Percentiles rank a stretch among this genome's conserved stretches.
phyloP scores from a whole-genome alignment of 2,797 vertebrate species.

The Bovichtus variegatus region DNA sequence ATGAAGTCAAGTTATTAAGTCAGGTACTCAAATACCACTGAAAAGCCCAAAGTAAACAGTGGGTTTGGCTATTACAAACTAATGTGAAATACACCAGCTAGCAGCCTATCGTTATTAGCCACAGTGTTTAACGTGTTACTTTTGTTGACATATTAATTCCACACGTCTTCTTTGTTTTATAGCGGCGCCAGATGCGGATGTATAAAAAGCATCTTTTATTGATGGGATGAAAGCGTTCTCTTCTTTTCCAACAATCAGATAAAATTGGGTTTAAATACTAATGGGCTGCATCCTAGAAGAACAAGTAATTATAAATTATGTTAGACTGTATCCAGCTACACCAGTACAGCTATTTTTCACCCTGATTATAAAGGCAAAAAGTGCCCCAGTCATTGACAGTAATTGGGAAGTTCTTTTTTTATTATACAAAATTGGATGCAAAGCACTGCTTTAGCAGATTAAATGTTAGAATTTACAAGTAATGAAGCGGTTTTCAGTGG shows the following conservation, averaged over 20 bases:
- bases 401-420: conserved; percentile 15
- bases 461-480: conserved; percentile 10
- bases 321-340: conserved; percentile 26
- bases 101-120: too few relatives aligned
- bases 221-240: conserved; percentile 23
- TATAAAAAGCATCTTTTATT: conserved; percentile 60
- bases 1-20: background rate
- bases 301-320: conserved; percentile 35
- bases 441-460: conserved; percentile 24
- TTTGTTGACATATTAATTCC: conserved; percentile 56
- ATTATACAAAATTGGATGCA: conserved; percentile 1
- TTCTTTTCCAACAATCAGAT: conserved; percentile 14
- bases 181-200: conserved; percentile 49
- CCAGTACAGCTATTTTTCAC: conserved; percentile 36
- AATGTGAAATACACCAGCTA: conserved; percentile 15
- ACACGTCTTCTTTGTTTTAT: conserved; percentile 41
- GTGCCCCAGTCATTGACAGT: background rate
- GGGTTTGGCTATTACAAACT: background rate
- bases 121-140: conserved; percentile 49
- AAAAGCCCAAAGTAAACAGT: background rate
- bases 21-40: background rate
- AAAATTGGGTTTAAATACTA: conserved; percentile 39
- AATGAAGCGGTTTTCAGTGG: conserved; percentile 15
- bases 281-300: conserved; percentile 23
- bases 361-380: conserved; percentile 21